Evolutionary conservation across 1,140 invertebrate genomes (phyloP).

Genomic region (Philopotamus ludificatus): DNA sequence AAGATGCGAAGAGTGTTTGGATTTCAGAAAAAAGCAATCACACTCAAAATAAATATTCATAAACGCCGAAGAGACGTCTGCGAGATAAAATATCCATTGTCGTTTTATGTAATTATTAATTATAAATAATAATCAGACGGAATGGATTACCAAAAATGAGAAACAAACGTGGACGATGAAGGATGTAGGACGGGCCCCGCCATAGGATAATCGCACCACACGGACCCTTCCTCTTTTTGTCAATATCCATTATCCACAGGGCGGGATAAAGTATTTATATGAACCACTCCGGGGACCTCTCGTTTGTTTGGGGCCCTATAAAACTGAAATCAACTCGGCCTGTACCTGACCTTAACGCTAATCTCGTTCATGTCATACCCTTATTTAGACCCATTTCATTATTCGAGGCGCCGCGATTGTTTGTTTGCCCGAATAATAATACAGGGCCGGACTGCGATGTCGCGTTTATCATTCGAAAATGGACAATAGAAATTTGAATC

Average conservation of each 20-base stretch:
- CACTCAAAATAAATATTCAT: background rate
- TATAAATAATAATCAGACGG: background rate
- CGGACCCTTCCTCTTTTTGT: constrained; percentile 8
- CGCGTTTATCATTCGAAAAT: too few relatives aligned
- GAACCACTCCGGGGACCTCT: background rate
- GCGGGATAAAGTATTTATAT: background rate
- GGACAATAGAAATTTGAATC: too few relatives aligned
- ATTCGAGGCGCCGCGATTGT: too few relatives aligned
- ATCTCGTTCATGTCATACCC: too few relatives aligned
- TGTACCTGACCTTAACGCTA: background rate
- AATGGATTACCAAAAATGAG: background rate
- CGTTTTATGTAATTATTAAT: too few relatives aligned
- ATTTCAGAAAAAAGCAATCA: background rate
- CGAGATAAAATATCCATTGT: too few relatives aligned
- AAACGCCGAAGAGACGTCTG: too few relatives aligned
- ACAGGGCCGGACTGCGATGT: too few relatives aligned
- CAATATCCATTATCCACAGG: constrained; percentile 8
- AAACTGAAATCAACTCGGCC: background rate
- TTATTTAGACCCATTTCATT: too few relatives aligned
- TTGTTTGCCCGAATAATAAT: too few relatives aligned
- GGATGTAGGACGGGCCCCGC: too few relatives aligned
- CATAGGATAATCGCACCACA: background rate
- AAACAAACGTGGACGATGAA: background rate
- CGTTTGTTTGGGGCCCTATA: background rate
- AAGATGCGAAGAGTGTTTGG: too few relatives aligned